Evolutionary conservation across 2,888 invertebrate genomes (phyloP).

Genomic region (Drosophila melanocephala): DNA sequence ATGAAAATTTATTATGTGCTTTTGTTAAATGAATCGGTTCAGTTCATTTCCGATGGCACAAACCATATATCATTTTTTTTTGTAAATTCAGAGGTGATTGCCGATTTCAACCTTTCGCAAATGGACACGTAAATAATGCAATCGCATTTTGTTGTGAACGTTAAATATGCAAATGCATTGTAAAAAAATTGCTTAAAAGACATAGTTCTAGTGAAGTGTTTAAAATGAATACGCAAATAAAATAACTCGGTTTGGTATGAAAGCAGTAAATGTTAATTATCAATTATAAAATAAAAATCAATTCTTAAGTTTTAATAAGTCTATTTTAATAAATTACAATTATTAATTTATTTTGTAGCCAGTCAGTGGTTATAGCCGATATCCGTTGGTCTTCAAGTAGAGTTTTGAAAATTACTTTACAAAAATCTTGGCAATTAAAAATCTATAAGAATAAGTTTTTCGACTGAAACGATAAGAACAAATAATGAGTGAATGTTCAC

Average conservation of each 20-base stretch:
- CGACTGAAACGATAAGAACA: background rate
- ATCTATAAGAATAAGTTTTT: background rate
- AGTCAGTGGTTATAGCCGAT: background rate
- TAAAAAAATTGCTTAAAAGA: constrained; percentile 27
- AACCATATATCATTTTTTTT: constrained; percentile 21
- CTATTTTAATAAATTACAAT: background rate
- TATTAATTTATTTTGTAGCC: background rate
- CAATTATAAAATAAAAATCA: background rate
- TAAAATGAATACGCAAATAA: constrained; percentile 10
- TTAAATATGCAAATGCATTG: constrained; percentile 31
- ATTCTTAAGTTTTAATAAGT: background rate
- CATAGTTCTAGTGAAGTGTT: constrained; percentile 19
- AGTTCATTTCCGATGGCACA: constrained; percentile 52
- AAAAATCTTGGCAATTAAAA: background rate
- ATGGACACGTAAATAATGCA: constrained; percentile 2
- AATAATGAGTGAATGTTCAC: background rate
- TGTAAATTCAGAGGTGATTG: constrained; percentile 28
- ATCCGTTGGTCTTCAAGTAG: background rate
- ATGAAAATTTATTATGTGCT: constrained; percentile 52
- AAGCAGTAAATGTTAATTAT: background rate
- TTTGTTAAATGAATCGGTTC: constrained; percentile 43
- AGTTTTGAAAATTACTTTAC: background rate
- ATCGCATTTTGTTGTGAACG: constrained; percentile 11
- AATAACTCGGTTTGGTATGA: background rate
- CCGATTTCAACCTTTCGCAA: constrained; percentile 25